Percentiles rank a stretch among this genome's conserved stretches.
These are phyloP conservation scores for Tethya wilhelma DNA, from an alignment of 37 sponge, comb jelly and placozoan genomes.

Conservation along the genomic window DNA sequence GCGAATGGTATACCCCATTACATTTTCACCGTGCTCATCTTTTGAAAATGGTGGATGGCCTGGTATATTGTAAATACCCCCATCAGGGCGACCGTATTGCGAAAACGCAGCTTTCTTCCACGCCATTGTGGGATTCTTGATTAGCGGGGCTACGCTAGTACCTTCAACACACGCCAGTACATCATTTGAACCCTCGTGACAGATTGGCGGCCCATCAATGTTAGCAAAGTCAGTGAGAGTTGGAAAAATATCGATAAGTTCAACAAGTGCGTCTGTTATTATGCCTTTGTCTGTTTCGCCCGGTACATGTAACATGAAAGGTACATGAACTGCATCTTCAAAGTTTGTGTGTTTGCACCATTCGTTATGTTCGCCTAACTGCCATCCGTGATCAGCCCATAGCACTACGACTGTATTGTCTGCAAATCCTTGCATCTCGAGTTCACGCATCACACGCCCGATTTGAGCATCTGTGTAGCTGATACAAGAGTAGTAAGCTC, in stretches of 20 bases:
- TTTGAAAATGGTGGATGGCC: constrained; percentile 11
- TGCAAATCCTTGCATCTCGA: constrained; percentile 24
- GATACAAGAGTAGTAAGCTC: constrained; percentile 55
- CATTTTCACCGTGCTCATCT: constrained; percentile 33
- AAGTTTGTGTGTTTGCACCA: constrained; percentile 59
- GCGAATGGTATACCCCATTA: constrained; percentile 58
- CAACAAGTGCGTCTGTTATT: constrained; percentile 18
- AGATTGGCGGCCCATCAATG: constrained; percentile 2
- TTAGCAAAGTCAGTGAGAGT: constrained; percentile 36
- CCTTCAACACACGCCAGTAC: constrained; percentile 38
- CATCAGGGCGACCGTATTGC: constrained; percentile 26
- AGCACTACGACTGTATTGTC: constrained; percentile 51
- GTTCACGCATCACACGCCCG: constrained; percentile 30
- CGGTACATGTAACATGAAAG: constrained; percentile 52
- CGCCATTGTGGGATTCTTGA: constrained; percentile 29
- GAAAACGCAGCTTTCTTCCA: constrained; percentile 64
- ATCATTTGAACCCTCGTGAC: constrained; percentile 28
- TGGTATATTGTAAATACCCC: constrained; percentile 11
- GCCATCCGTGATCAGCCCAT: constrained; percentile 65
- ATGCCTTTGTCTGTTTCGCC: constrained; percentile 27
- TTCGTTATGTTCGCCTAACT: constrained; percentile 39
- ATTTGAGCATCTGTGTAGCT: constrained; percentile 45
- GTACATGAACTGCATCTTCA: constrained; percentile 58
- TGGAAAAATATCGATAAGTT: constrained; percentile 55
- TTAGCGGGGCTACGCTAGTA: constrained; percentile 21